Conservation (phyloP, 2,113 vertebrate genomes). For the Megaceryle torquata region DNA sequence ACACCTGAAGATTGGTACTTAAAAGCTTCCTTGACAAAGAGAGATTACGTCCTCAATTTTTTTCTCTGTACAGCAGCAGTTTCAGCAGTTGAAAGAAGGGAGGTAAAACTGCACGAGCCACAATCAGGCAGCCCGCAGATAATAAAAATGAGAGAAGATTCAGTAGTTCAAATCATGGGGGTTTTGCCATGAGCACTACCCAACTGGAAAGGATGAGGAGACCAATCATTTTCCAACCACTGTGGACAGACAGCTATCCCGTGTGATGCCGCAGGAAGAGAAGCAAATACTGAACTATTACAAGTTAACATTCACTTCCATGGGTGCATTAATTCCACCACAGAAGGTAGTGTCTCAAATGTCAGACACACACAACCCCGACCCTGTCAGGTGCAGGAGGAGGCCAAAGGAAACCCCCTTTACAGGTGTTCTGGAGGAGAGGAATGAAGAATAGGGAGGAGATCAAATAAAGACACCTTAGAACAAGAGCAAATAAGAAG, state of each 20-base stretch:
- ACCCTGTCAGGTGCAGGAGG: neutral
- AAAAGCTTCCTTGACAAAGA: neutral
- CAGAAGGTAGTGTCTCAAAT: neutral
- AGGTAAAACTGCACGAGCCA: neutral
- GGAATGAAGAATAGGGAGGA: neutral
- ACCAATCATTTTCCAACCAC: neutral
- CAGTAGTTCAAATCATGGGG: neutral
- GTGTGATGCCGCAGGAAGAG: neutral
- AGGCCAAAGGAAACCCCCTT: neutral
- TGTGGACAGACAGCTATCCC: neutral
- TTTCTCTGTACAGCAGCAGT: neutral
- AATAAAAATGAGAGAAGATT: neutral
- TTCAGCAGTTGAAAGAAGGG: neutral
- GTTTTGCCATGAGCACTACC: neutral
- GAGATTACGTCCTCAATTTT: neutral
- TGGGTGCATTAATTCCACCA: neutral
- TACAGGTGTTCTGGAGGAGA: neutral
- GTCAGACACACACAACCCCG: neutral
- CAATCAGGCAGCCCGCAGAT: neutral
- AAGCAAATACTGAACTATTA: neutral
- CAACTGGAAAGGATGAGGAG: neutral
- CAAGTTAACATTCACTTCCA: neutral
- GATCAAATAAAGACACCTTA: neutral
- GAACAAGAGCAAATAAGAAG: neutral
- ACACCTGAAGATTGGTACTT: fast-evolving